Conservation (phyloP, 2,888 invertebrate species). For the Phania funesta region DNA sequence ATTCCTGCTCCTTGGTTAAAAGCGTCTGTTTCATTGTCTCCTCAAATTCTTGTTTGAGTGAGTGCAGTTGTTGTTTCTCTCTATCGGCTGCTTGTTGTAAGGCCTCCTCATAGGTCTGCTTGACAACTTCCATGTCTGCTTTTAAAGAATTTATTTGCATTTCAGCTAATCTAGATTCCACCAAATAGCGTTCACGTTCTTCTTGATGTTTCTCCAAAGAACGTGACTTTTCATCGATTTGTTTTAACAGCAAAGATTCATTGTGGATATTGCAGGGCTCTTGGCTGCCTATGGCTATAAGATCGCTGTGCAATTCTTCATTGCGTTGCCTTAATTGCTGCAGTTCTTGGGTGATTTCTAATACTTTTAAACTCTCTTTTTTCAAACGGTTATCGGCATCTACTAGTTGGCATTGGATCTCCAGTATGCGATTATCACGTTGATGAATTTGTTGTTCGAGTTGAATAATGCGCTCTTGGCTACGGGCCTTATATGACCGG, state of each 20-base stretch:
- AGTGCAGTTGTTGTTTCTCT: constrained; percentile 72
- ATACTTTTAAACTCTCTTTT: constrained; percentile 75
- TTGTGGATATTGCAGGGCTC: constrained; percentile 69
- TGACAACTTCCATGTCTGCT: constrained; percentile 74
- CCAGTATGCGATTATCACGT: constrained; percentile 80
- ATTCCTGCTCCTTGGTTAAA: constrained; percentile 72
- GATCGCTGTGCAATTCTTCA: constrained; percentile 74
- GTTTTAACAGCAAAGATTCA: constrained; percentile 70
- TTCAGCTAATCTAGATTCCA: constrained; percentile 75
- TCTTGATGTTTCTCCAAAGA: constrained; percentile 78
- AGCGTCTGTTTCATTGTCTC: constrained; percentile 70
- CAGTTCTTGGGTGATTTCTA: constrained; percentile 74
- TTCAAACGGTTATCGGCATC: constrained; percentile 78
- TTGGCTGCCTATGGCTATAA: constrained; percentile 71
- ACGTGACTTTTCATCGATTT: constrained; percentile 73
- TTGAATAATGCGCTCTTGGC: constrained; percentile 80
- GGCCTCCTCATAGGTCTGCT: constrained; percentile 73
- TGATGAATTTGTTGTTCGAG: constrained; percentile 80
- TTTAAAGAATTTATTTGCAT: constrained; percentile 74
- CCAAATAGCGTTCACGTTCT: constrained; percentile 76
- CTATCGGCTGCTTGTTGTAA: constrained; percentile 72
- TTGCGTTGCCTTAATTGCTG: constrained; percentile 74
- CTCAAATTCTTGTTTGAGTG: constrained; percentile 70
- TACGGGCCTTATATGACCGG: constrained; percentile 72
- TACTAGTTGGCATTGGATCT: constrained; percentile 77